Base-by-base conservation (phyloP, 1,140 invertebrate species). In the Harpegnathos saltator region DNA sequence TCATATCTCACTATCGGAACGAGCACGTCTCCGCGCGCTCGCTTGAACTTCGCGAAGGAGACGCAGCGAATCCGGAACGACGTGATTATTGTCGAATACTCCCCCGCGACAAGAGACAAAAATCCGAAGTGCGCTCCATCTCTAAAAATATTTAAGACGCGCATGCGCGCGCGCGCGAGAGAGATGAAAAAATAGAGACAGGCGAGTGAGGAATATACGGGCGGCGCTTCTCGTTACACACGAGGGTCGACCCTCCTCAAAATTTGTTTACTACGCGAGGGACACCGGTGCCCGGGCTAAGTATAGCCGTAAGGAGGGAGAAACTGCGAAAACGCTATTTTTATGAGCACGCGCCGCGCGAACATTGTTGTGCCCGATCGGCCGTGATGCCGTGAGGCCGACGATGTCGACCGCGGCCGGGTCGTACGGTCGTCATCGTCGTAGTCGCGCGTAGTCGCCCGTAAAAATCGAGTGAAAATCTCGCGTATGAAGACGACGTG, bases 271-370 rank as follows among this genome's bases (percentile, higher is more conserved):
- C 88, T 88, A 88, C 82, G 85, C 54, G 73, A 69, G 63, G 66
- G 66, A 89, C 82, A 74, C 72, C 74, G 69, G 78, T 80, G 71
- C 72, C 58, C 81, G 65, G 58, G 74, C 89, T 90, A 90, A 90
- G 72, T 88, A 77, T 84, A 89, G 80, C 81, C 72, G 69, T 68
- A 77, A 72, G 77, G 75, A 69, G 59, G 65, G 66, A 85, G 88
- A 75, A 91, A 89, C 82, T 85, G 80, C 82, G 89, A 89, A 90
- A 91, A 89, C 85, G 88, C 89, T 91, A 91, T 90, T 91, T 91
- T 91, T 90, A 90, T 81, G 72, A 91, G 89, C 75, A 72, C 72
- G 65, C 71, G 68, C 52, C 77, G 62, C 80, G 83, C 83, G 84
- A 80, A 89, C 85, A 90, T 88, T 89, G 89, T 86, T 86, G 63